Evolutionary conservation across 2,113 vertebrate species (phyloP), one percentile per base, ranked within the genome.

Genomic region (Hepsetus odoe): DNA sequence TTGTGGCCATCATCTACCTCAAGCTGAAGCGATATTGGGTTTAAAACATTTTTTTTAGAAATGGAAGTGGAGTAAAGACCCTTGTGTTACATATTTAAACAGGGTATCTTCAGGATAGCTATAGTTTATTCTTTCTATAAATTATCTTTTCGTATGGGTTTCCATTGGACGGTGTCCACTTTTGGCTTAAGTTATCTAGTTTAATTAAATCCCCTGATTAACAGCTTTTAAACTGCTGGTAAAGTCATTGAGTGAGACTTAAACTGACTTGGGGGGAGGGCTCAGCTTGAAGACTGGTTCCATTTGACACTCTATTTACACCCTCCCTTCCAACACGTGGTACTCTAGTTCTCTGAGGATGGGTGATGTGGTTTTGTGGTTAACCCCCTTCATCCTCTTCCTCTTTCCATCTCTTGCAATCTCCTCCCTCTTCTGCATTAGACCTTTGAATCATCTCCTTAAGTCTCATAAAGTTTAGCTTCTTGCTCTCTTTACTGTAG

Each of bases 291-390:
- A 74, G 76, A 26, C 46, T 80, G 20, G 67, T 72, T 62, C 65
- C 13, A 74, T 77, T 73, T 77, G 44, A 38, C 28, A 56, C 11
- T 28, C 30, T 67, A 40, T 77, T 59, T 69, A n/a, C 35, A 65
- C 46, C 35, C 22, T 82, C 24, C 73, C 16, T 35, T 76, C 79
- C 66, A 26, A 66, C 66, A 40, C 56, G 20, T 24, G 59, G 74
- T 75, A 42, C 51, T 11, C 67, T 44, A n/a, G 5, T 38, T 12
- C 53, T 68, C 32, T 74, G 32, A 61, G 56, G 44, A 77, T 61
- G 70, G 46, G 49, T 67, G 53, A 76, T 28, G 40, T 33, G 11
- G 49, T 77, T 78, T 77, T 51, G 61, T 71, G 14, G 66, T 80
- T 28, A 69, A 46, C 73, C 58, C 59, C 53, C 22, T 46, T 46